Evolutionary conservation across 2,888 invertebrate genomes (phyloP).

Genomic region (Synanthedon myopaeformis): DNA sequence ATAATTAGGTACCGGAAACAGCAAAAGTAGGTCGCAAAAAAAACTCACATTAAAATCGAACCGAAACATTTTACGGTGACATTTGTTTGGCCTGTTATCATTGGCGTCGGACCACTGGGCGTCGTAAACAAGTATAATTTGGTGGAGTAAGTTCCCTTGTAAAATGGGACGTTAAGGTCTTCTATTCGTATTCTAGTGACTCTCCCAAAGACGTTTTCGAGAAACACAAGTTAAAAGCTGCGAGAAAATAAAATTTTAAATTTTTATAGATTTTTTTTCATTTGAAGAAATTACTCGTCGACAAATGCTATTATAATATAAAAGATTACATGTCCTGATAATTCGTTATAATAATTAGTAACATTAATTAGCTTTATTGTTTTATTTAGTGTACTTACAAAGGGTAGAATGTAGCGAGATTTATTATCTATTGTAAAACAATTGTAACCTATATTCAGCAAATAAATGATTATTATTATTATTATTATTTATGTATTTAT

Average conservation of each 20-base stretch:
- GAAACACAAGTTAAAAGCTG: neutral
- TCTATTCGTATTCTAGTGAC: neutral
- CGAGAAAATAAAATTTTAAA: neutral
- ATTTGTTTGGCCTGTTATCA: neutral
- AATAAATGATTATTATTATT: too few species aligned
- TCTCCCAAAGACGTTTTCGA: neutral
- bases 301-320: too few species aligned
- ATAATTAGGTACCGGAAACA: neutral
- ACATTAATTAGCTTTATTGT: too few species aligned
- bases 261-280: neutral
- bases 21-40: neutral
- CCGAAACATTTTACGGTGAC: neutral
- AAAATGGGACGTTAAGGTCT: slow-evolving; percentile 8
- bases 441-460: too few species aligned
- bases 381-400: too few species aligned
- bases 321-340: too few species aligned
- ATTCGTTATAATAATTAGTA: too few species aligned
- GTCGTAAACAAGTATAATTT: slow-evolving; percentile 13
- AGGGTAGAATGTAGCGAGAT: too few species aligned
- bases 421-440: too few species aligned
- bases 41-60: neutral
- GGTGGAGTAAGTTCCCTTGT: slow-evolving; percentile 3
- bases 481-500: neutral
- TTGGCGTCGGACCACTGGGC: slow-evolving; percentile 1
- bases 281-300: too few species aligned